Conservation (phyloP, 2,888 invertebrate genomes). For the Antheraea yamamai region DNA sequence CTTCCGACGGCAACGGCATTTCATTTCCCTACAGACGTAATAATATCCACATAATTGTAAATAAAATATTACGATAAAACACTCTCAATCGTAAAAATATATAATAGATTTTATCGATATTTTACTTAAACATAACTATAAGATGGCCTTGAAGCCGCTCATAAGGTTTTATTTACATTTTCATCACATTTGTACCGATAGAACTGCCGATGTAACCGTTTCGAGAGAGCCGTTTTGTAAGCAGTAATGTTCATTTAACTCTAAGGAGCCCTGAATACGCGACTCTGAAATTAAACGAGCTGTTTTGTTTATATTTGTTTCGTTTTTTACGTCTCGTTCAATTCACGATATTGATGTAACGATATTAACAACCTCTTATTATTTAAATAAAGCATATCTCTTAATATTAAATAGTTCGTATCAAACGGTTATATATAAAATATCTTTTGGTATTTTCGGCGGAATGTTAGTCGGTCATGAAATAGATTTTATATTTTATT, state of each 20-base stretch:
- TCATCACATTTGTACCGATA: slow-evolving; percentile 68
- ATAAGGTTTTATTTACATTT: slow-evolving; percentile 61
- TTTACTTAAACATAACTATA: slow-evolving; percentile 42
- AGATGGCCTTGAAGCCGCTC: slow-evolving; percentile 45
- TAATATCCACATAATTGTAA: background rate
- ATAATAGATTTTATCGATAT: slow-evolving; percentile 14
- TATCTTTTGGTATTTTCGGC: no score
- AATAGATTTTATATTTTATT: no score
- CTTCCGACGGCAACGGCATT: no score
- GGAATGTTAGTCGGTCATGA: no score
- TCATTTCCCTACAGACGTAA: no score
- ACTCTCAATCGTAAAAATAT: slow-evolving; percentile 8
- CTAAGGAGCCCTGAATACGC: slow-evolving; percentile 50
- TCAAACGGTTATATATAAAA: background rate
- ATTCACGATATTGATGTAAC: background rate
- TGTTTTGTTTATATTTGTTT: slow-evolving; percentile 36
- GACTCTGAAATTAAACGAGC: slow-evolving; percentile 50
- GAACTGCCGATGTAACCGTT: slow-evolving; percentile 62
- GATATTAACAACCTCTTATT: background rate
- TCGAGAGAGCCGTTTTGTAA: slow-evolving; percentile 53
- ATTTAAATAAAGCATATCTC: background rate
- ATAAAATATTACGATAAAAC: background rate
- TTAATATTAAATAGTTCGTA: background rate
- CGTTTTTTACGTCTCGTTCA: slow-evolving; percentile 24
- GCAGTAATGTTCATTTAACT: slow-evolving; percentile 65